These are phyloP conservation scores for Elmis aenea DNA, from an alignment of 2,888 invertebrate species.

Conservation along the genomic window DNA sequence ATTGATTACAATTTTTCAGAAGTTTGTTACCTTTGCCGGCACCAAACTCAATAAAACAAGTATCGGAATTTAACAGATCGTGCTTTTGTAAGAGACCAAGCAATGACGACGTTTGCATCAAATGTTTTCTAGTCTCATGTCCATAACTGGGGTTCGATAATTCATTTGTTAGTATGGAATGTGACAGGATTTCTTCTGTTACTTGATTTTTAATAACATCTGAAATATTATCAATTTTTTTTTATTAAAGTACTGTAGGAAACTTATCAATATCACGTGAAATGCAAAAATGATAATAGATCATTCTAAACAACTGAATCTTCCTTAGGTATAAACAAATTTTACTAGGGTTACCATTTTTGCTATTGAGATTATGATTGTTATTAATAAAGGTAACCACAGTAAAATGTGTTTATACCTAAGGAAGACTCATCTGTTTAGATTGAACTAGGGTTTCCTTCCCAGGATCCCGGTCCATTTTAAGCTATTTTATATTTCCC, in stretches of 20 bases:
- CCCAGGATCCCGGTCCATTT: too few species aligned
- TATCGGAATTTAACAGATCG: slow-evolving; percentile 55
- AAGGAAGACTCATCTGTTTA: too few species aligned
- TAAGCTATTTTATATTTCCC: too few species aligned
- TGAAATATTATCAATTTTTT: slow-evolving; percentile 11
- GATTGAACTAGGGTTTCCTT: too few species aligned
- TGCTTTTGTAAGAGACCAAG: slow-evolving; percentile 62
- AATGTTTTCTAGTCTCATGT: slow-evolving; percentile 63
- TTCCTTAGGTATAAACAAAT: too few species aligned
- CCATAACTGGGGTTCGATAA: slow-evolving; percentile 54
- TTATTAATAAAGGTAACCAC: too few species aligned
- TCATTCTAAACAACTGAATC: too few species aligned
- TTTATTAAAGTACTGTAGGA: not conserved
- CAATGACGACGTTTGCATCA: slow-evolving; percentile 73
- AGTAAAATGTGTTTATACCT: too few species aligned
- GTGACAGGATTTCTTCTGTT: slow-evolving; percentile 42
- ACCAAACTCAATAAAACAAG: slow-evolving; percentile 81
- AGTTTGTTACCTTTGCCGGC: slow-evolving; percentile 88
- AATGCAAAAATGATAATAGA: slow-evolving; percentile 5
- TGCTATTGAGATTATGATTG: too few species aligned
- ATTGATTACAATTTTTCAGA: slow-evolving; percentile 4
- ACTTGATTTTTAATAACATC: slow-evolving; percentile 41
- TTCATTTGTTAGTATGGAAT: slow-evolving; percentile 49
- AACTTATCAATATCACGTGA: not conserved
- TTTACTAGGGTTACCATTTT: too few species aligned